A percentile compares a stretch with the other conserved stretches of the same genome.
phyloP scores from a whole-genome alignment of 2,888 invertebrate species.

The Torymus tubicola region DNA sequence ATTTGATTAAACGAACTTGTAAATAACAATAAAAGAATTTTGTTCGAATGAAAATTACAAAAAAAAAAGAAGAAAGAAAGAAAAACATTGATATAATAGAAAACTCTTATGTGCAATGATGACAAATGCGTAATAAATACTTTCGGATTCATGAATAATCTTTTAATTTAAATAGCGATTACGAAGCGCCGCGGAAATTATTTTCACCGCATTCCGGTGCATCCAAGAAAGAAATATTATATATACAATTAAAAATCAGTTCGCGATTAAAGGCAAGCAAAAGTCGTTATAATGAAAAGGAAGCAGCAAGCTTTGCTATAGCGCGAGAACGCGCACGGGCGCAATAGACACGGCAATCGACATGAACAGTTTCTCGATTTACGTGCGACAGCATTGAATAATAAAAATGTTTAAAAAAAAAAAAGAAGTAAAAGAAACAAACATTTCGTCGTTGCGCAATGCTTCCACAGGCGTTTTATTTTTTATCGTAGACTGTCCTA shows the following conservation, averaged over 20 bases:
- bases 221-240: slow-evolving; percentile 30
- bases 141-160: no score
- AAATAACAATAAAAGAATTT: no score
- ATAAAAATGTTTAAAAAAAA: background rate
- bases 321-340: slow-evolving; percentile 52
- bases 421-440: background rate
- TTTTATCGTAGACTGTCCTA: slow-evolving; percentile 67
- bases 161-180: no score
- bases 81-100: no score
- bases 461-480: slow-evolving; percentile 73
- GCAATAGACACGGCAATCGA: no score
- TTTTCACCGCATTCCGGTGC: slow-evolving; percentile 27
- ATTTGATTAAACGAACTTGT: no score
- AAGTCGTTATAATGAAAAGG: slow-evolving; percentile 46
- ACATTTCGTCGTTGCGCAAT: slow-evolving; percentile 61
- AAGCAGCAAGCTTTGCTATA: slow-evolving; percentile 57
- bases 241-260: slow-evolving; percentile 30
- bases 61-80: no score
- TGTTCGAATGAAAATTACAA: no score
- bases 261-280: slow-evolving; percentile 48
- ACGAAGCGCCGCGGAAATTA: background rate
- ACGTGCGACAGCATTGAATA: background rate
- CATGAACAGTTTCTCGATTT: background rate
- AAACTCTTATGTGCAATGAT: no score
- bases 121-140: no score